Evolutionary conservation across 1,140 invertebrate genomes (phyloP), one percentile per base, ranked within the genome.

Genomic region (Wiebesia pumilae): DNA sequence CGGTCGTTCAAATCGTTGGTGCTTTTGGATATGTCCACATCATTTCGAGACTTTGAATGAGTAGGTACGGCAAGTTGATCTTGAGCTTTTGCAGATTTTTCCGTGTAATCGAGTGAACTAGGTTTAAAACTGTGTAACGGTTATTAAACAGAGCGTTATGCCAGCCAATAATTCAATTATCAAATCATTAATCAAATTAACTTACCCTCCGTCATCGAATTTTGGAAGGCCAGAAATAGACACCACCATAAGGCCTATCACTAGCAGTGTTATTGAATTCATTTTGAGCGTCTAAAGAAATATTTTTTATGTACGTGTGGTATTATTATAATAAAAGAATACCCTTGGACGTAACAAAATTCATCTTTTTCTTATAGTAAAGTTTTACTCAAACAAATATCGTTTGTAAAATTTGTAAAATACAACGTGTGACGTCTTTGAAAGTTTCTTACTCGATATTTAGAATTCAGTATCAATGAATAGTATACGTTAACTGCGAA

Each of bases 1-100:
- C 93, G 90, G 81, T 93, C 92, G 27, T 82, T 86, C 84, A 89
- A 81, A 87, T 93, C 30, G 89, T 84, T 33, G 88, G 62, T 9
- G 84, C 12, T 71, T 19, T 85, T 87, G 24, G 51, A 51, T 0
- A 40, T 4, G 10, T 51, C 69, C 7, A n/a, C 35, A 47, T 87
- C 77, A 54, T 51, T 82, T 4, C 83, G 87, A 0, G 86, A 67
- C 38, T 90, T 88, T 16, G 88, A 54, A 21, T 91, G 90, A 7
- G 90, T 89, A 21, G 91, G 81, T 89, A 92, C 89, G 0, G 93
- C 91, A 27, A 93, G 43, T 79, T 94, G 93, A 77, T 94, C 93
- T 0, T 90, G 90, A 24, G 87, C 81, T 81, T 93, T 93, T 10
- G 78, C 86, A 0, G 85, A 86, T 81, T 93, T 93, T 33, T 92